Base-by-base conservation (phyloP, 2,888 invertebrate species). In the Steromphala cineraria region DNA sequence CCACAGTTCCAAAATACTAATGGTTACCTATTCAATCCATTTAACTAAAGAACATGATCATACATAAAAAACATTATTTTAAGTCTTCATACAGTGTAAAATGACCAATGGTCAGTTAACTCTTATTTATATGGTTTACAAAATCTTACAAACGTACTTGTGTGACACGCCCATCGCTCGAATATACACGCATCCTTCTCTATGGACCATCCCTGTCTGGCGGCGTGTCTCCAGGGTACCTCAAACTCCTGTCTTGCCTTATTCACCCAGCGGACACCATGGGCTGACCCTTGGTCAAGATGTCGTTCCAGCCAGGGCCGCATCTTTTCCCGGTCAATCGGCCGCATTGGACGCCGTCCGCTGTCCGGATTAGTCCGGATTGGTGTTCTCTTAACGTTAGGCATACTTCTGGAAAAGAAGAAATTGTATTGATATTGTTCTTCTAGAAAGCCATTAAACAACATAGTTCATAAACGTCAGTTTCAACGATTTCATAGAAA, bases 191-290 rank as follows among this genome's bases (percentile, higher is more conserved):
- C 90, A 80, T 92, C 92, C 8, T 84, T 82, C 5, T 85, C 83
- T 0, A 87, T 80, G 46, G 88, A 87, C 89, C 90, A 92, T 7
- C 89, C 89, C 53, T 90, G 89, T 5, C 91, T 85, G 8, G 92
- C 90, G 3, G 90, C 92, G 80, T 92, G 92, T 78, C 90, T 88
- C 92, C 92, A 92, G 0, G 91, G 86, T 21, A 92, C 87, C 46
- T 87, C 83, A 81, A 92, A 90, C 19, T 86, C 84, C 15, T 84
- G 84, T n/a, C 87, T 85, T 3, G 82, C 62, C 55, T 83, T 81
- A 55, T 87, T 84, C n/a, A 87, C 67, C 92, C 92, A 92, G 7
- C 81, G 77, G 28, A 92, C 84, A 4, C 91, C 90, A 17, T 83
- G 80, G 19, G 90, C 87, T 0, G 81, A 75, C 2, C 82, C 82